Conservation (phyloP, 2,113 vertebrate genomes). For the Odontophorus gujanensis region DNA sequence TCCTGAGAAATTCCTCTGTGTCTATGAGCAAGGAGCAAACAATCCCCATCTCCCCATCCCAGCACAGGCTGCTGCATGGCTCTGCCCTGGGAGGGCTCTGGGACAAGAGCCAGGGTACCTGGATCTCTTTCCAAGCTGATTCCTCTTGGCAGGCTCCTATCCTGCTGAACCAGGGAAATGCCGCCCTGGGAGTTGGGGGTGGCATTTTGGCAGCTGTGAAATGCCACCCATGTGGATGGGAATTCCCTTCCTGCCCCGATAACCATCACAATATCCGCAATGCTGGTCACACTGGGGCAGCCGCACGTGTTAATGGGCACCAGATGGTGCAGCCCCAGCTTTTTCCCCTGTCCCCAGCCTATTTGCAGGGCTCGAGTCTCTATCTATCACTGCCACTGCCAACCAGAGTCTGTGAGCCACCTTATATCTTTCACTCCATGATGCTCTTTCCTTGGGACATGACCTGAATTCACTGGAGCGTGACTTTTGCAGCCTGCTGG, state of each 20-base stretch:
- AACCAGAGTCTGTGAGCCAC: not conserved
- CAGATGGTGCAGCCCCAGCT: not conserved
- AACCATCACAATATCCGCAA: not conserved
- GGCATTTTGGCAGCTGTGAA: conserved; percentile 55
- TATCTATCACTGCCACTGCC: not conserved
- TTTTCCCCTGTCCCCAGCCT: not conserved
- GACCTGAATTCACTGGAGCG: not conserved
- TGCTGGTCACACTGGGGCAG: not conserved
- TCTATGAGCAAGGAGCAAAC: not conserved
- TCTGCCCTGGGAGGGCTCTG: not conserved
- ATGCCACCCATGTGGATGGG: conserved; percentile 59
- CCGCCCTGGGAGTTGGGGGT: not conserved
- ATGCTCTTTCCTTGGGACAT: not conserved
- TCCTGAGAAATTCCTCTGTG: not conserved
- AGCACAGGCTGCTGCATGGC: not conserved
- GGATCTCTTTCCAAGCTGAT: conserved; percentile 39
- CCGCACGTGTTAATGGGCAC: not conserved
- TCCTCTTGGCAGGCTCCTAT: conserved; percentile 52
- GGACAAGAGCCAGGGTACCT: conserved; percentile 64
- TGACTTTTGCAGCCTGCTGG: not conserved
- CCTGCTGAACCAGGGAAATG: conserved; percentile 37
- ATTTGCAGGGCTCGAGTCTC: not conserved
- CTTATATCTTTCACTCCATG: not conserved
- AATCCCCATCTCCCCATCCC: not conserved
- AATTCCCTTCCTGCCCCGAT: conserved; percentile 47